Conservation (phyloP, 2,888 invertebrate genomes). For the Nymphalis c-album region DNA sequence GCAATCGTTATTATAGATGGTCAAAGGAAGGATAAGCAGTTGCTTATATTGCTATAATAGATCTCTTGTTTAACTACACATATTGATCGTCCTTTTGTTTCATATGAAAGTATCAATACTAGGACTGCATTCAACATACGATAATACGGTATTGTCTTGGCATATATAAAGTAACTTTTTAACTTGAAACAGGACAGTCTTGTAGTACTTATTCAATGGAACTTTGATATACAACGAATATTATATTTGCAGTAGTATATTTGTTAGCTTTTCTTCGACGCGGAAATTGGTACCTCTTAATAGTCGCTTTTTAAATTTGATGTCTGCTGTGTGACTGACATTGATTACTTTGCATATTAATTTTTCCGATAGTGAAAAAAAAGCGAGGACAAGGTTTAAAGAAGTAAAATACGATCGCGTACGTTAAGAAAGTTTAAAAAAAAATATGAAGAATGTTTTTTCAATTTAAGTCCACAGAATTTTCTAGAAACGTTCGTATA, state of each 20-base stretch:
- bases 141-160: background rate
- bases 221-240: background rate
- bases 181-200: background rate
- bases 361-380: too few relatives aligned
- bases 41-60: background rate
- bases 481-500: too few relatives aligned
- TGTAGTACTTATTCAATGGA: background rate
- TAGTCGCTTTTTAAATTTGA: too few relatives aligned
- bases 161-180: background rate
- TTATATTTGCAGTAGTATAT: background rate
- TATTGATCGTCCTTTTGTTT: background rate
- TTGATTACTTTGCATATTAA: too few relatives aligned
- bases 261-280: too few relatives aligned
- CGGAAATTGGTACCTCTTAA: too few relatives aligned
- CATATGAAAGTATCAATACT: background rate
- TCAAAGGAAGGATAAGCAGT: conserved; percentile 13
- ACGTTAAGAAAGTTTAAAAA: background rate
- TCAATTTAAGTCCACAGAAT: too few relatives aligned
- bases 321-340: too few relatives aligned
- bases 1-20: conserved; percentile 8
- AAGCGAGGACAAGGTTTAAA: too few relatives aligned
- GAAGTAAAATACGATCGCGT: too few relatives aligned
- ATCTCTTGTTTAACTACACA: background rate
- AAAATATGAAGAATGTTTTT: background rate
- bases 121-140: background rate